Conservation (phyloP, 2,113 vertebrate species). For the Nibea albiflora region DNA sequence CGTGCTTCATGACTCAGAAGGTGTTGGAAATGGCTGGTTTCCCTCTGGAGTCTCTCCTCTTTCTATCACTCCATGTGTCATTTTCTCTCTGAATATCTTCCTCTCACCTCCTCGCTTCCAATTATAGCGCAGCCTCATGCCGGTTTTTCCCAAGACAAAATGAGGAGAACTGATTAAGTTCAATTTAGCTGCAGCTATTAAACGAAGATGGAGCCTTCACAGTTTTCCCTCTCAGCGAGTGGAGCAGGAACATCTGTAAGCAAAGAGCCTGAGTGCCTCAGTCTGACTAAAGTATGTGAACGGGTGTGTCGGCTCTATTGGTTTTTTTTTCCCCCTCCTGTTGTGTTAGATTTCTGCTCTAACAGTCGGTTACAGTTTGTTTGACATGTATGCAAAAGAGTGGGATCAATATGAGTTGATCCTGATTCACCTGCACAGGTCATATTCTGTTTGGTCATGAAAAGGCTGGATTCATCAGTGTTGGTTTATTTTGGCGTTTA, state of each 20-base stretch:
- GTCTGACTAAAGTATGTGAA: not conserved
- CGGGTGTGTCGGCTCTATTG: slow-evolving; percentile 21
- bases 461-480: not conserved
- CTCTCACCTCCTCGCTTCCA: slow-evolving; percentile 42
- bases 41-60: slow-evolving; percentile 22
- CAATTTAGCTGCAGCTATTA: slow-evolving; percentile 45
- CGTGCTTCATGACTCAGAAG: slow-evolving; percentile 1
- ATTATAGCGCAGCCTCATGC: slow-evolving; percentile 29
- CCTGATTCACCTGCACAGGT: not conserved
- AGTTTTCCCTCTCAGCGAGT: not conserved
- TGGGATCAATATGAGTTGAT: too few relatives aligned
- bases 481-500: not conserved
- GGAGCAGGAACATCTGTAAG: not conserved
- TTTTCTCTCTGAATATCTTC: slow-evolving; percentile 7
- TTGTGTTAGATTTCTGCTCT: not conserved
- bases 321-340: slow-evolving; percentile 2
- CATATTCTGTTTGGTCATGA: not conserved
- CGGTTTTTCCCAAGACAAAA: slow-evolving; percentile 11
- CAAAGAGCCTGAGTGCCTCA: slow-evolving; percentile 1
- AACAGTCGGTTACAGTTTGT: not conserved
- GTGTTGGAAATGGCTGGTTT: not conserved
- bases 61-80: slow-evolving; percentile 2
- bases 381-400: not conserved
- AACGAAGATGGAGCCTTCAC: not conserved
- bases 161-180: slow-evolving; percentile 43